Conservation (phyloP, 1,140 invertebrate genomes). For the Himalopsyche phryganea region DNA sequence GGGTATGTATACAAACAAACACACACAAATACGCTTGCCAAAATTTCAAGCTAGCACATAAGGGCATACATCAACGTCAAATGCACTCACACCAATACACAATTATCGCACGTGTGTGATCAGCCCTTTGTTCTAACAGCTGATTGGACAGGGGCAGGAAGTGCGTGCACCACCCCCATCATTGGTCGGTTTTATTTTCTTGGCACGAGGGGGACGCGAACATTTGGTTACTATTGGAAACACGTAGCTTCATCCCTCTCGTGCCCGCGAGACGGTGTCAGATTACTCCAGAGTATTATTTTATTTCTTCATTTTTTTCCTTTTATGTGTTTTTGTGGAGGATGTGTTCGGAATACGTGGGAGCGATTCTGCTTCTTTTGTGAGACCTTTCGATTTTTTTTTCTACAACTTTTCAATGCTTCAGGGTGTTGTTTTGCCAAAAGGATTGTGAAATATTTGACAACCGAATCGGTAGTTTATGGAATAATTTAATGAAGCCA, state of each 20-base stretch:
- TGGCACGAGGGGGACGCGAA: constrained; percentile 10
- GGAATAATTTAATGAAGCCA: too few relatives aligned
- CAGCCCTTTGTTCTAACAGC: constrained; percentile 34
- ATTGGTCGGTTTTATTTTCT: constrained; percentile 24
- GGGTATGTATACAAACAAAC: too few relatives aligned
- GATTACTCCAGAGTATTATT: constrained; percentile 13
- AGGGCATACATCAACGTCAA: not conserved
- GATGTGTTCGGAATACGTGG: constrained; percentile 7
- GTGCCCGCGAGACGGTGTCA: constrained; percentile 14
- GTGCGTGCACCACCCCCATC: constrained; percentile 28
- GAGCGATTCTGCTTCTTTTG: too few relatives aligned
- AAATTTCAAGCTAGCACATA: too few relatives aligned
- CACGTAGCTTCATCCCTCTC: constrained; percentile 8
- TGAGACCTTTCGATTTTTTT: constrained; percentile 13
- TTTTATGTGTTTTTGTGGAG: constrained; percentile 13
- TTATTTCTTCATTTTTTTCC: constrained; percentile 12
- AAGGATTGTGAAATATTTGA: too few relatives aligned
- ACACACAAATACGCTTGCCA: too few relatives aligned
- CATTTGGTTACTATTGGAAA: not conserved
- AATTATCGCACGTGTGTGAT: constrained; percentile 14
- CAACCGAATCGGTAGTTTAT: too few relatives aligned
- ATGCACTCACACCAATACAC: not conserved
- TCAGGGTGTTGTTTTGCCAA: too few relatives aligned
- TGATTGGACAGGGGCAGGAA: constrained; percentile 33
- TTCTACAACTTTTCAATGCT: not conserved